phyloP scores from a whole-genome alignment of 2,113 vertebrate species.

The Pristiophorus japonicus region DNA sequence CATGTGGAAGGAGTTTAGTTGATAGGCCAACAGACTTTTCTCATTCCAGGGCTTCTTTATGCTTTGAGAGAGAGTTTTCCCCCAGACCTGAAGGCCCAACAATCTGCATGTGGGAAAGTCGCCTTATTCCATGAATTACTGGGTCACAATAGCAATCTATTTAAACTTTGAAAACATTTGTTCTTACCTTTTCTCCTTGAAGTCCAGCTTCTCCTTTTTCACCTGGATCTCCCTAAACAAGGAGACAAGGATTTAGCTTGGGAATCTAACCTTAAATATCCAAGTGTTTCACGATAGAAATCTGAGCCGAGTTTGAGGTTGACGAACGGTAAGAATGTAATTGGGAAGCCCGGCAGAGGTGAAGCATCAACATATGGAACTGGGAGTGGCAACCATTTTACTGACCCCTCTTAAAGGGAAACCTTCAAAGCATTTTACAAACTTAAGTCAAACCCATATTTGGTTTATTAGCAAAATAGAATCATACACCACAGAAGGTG shows the following conservation, averaged over 20 bases:
- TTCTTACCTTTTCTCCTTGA: conserved; percentile 20
- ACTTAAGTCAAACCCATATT: not conserved
- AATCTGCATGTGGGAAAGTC: not conserved
- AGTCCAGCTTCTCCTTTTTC: not conserved
- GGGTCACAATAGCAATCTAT: not conserved
- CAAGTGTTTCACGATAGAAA: not conserved
- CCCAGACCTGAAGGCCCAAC: not conserved
- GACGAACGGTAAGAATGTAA: not conserved
- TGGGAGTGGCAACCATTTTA: not conserved
- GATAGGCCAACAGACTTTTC: no score
- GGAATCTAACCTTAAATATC: not conserved
- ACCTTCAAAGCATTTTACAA: not conserved
- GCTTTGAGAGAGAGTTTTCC: not conserved
- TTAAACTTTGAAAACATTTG: not conserved
- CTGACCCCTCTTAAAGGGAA: not conserved
- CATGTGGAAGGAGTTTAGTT: no score
- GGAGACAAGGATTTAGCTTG: not conserved
- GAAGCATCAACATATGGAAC: not conserved
- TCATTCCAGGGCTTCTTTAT: no score
- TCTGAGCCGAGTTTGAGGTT: not conserved
- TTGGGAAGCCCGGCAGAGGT: not conserved
- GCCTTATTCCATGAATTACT: no score
- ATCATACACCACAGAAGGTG: not conserved
- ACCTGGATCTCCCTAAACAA: conserved; percentile 10
- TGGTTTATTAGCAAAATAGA: not conserved